These are phyloP conservation scores for Anolis carolinensis DNA, from an alignment of 2,113 vertebrate species.

Conservation along the genomic window DNA sequence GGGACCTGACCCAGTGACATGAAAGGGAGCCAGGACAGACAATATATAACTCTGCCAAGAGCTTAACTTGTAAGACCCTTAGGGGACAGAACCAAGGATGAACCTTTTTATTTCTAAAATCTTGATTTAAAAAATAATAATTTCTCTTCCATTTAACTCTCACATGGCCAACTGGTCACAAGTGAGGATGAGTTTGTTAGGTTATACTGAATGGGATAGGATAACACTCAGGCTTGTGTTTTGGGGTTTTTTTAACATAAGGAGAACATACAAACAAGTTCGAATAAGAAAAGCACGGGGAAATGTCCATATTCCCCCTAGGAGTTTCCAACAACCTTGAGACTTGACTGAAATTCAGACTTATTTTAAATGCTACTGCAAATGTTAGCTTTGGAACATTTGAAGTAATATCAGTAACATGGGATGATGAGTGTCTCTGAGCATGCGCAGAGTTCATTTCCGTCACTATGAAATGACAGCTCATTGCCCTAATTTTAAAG, in stretches of 20 bases:
- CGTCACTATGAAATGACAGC: not conserved
- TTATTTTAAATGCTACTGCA: not conserved
- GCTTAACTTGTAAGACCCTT: not conserved
- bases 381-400: not conserved
- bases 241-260: not conserved
- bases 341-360: not conserved
- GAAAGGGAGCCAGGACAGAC: not conserved
- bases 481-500: not conserved
- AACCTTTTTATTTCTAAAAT: not conserved
- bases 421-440: not conserved
- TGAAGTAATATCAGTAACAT: not conserved
- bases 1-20: not conserved
- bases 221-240: not conserved
- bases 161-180: not conserved
- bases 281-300: not conserved
- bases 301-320: not conserved
- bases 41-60: not conserved
- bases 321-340: not conserved
- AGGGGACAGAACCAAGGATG: constrained; percentile 3
- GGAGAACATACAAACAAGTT: not conserved
- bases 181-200: not conserved
- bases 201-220: too few relatives aligned
- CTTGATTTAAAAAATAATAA: not conserved
- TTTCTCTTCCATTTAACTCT: not conserved
- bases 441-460: not conserved